Evolutionary conservation across 2,113 vertebrate species (phyloP), one percentile per base, ranked within the genome.

Genomic region (Eleginops maclovinus): DNA sequence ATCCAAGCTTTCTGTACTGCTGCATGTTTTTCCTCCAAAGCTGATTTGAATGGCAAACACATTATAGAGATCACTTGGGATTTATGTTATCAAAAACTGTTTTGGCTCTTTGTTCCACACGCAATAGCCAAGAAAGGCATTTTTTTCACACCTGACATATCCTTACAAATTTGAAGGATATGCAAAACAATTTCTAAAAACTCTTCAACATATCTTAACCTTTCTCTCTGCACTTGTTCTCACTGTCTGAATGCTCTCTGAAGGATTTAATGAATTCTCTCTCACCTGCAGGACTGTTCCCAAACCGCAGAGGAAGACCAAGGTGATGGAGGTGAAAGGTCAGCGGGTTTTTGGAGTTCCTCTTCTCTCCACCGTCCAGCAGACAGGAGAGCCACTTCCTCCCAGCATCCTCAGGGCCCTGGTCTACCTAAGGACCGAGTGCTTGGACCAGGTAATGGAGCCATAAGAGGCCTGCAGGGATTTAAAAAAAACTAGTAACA

Each of bases 271-370:
- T 15, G 5, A 43, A 9, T 0, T 17, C 16, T 74, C 26, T 51
- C 17, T 40, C 8, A 0, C 68, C 0, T 62, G 49, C 77, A 97
- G 97, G 96, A 95, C 94, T 9, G 91, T 96, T 72, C 96, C 96
- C 0, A 97, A 95, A 83, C 87, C 93, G 6, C 93, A 81, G 28
- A 94, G 92, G 84, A 96, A 96, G 84, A 78, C 88, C 9, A 96
- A 95, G 86, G 79, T 53, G 13, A 83, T 80, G 1, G 96, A 96
- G 75, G 89, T 94, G 75, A 96, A 95, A 81, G 95, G 94, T 69
- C 94, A 93, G 40, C 94, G 91, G 55, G 95, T 97, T 66, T 97
- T 97, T 85, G 96, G 95, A 12, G 95, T 96, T 66, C 95, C 97
- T 70, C 75, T 97, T 67, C 91, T 96, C 3, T 88, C 94, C 87